Base-by-base conservation (phyloP, 2,113 vertebrate genomes). In the Origma solitaria region DNA sequence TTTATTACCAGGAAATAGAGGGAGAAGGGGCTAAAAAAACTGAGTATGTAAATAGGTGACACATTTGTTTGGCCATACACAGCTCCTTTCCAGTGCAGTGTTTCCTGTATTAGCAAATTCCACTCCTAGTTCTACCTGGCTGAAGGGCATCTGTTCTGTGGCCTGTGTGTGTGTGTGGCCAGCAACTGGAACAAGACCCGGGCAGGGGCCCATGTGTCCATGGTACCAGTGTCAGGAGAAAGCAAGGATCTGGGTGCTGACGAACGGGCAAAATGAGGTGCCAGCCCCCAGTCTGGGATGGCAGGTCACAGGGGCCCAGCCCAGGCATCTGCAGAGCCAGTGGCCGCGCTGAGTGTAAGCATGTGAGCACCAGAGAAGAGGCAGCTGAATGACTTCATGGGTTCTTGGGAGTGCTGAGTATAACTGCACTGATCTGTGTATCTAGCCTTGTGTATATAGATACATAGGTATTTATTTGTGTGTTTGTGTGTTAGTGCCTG, bases 151-250 rank as follows among this genome's bases (percentile, higher is more conserved):
- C 37, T 42, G 11, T 44, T 71, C 44, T 51, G 33, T 50, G 58
- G 53, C 45, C 30, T 57, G 7, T 47, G 8, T 47, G 8, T 65
- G 28, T 42, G 19, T 65, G 37, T 50, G 66, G 14, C 49, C 24
- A 82, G 54, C 33, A 54, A 0, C 47, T 56, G 44, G 35, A 61
- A 15, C 35, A 37, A 49, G 24, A 80, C 3, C 10, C 0, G 1
- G 72, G 37, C 13, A 20, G 62, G 87, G 62, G 7, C 33, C n/a
- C 9, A 3, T 4, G 22, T 64, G 44, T 35, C 45, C 6, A 1
- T 9, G 2, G 38, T 54, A 4, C n/a, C 51, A 28, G 27, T 2
- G 0, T 47, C 31, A 38, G n/a, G 27, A 65, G 40, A 0, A 0
- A 62, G 21, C 2, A 1, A 2, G 1, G 10, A 28, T 78, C 45